These are phyloP conservation scores for Gymnocephalus cernua DNA, from an alignment of 2,113 vertebrate genomes.

Conservation along the genomic window DNA sequence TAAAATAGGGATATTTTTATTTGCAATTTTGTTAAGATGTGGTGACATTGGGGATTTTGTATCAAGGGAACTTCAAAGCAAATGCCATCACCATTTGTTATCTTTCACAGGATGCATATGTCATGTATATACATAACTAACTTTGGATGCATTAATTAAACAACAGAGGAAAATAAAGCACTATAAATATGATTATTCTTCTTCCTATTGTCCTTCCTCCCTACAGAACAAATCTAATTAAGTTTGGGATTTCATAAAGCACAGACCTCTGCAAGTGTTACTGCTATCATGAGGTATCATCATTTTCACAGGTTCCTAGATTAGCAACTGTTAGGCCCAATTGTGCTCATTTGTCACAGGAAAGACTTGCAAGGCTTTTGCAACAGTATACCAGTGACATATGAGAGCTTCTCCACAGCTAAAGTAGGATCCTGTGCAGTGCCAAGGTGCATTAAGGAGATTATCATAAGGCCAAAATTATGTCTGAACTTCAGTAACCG, in stretches of 20 bases:
- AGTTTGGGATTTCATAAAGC: conserved; percentile 59
- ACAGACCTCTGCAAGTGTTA: conserved; percentile 19
- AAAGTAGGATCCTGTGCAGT: conserved; percentile 73
- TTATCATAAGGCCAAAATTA: conserved; percentile 76
- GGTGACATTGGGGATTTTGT: neutral
- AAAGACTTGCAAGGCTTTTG: conserved; percentile 77
- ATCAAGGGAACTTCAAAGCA: conserved; percentile 17
- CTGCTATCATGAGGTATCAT: conserved; percentile 59
- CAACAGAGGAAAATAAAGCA: conserved; percentile 24
- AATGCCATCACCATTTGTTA: conserved; percentile 12
- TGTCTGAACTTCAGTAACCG: conserved; percentile 73
- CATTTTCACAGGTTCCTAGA: conserved; percentile 74
- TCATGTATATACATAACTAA: conserved; percentile 18
- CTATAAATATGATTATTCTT: conserved; percentile 62
- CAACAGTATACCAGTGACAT: conserved; percentile 75
- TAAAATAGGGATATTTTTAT: neutral
- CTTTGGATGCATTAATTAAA: neutral
- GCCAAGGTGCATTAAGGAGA: conserved; percentile 79
- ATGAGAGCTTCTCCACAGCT: conserved; percentile 80
- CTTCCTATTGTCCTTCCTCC: conserved; percentile 50
- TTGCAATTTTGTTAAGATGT: neutral
- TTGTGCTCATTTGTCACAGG: conserved; percentile 77
- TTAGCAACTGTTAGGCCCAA: conserved; percentile 68
- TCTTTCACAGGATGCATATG: conserved; percentile 2
- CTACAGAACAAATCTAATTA: conserved; percentile 66